Conservation (phyloP, 2,113 vertebrate genomes). For the Heterotis niloticus region DNA sequence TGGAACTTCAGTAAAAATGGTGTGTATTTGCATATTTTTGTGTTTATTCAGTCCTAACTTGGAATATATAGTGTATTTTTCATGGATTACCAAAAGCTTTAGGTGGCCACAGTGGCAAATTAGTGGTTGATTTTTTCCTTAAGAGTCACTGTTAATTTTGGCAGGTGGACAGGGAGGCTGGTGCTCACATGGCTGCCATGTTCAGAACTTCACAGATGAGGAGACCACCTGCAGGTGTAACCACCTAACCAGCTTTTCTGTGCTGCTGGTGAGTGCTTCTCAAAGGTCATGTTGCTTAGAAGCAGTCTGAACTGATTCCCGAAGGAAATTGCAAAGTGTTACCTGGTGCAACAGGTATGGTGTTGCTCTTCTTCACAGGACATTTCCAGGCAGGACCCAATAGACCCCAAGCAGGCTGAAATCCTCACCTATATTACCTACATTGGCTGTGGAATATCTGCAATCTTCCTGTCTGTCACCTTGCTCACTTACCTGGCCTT, state of each 20-base stretch:
- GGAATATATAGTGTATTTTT: too few species aligned
- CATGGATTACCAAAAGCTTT: neutral
- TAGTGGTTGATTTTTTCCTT: neutral
- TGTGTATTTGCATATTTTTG: conserved; percentile 66
- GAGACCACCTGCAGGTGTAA: conserved; percentile 83
- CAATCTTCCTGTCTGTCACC: conserved; percentile 88
- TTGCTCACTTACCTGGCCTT: conserved; percentile 91
- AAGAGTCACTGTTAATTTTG: conserved; percentile 20
- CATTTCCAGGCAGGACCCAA: conserved; percentile 56
- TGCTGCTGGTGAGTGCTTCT: conserved; percentile 75
- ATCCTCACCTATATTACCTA: conserved; percentile 90
- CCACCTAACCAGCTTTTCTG: conserved; percentile 90
- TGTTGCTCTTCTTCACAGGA: conserved; percentile 59
- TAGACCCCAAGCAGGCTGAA: conserved; percentile 58
- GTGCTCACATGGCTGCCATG: conserved; percentile 73
- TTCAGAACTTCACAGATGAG: conserved; percentile 64
- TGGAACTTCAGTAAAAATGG: conserved; percentile 82
- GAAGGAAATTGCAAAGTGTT: neutral
- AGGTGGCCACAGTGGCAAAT: too few species aligned
- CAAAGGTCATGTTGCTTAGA: neutral
- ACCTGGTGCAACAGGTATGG: neutral
- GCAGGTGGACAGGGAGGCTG: conserved; percentile 80
- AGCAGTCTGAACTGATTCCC: neutral
- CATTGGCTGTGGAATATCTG: conserved; percentile 90
- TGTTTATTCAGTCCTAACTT: neutral